Percentiles rank a stretch among this genome's conserved stretches.
phyloP scores from a whole-genome alignment of 2,113 vertebrate species.

The Rhineura floridana region DNA sequence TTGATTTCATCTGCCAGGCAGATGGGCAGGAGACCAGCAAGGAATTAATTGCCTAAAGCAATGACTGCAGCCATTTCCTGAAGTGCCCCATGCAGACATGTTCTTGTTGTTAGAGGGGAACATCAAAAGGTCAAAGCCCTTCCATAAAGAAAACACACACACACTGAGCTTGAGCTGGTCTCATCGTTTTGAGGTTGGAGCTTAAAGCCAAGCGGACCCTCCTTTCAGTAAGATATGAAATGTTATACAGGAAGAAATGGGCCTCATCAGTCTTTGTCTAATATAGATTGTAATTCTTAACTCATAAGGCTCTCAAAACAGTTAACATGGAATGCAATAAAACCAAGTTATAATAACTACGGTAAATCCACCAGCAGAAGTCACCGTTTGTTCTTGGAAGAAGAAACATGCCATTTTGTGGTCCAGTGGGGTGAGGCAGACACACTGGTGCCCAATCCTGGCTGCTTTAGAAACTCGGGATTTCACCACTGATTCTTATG shows the following conservation, averaged over 20 bases:
- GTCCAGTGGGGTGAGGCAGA: too few species aligned
- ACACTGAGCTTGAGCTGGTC: not conserved
- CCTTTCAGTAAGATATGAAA: not conserved
- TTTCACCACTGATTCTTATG: too few species aligned
- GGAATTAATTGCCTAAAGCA: not conserved
- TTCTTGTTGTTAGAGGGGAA: not conserved
- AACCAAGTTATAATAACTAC: not conserved
- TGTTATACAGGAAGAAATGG: not conserved
- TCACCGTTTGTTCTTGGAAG: not conserved
- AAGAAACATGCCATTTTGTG: not conserved
- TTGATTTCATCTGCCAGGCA: not conserved
- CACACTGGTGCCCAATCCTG: too few species aligned
- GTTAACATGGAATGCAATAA: not conserved
- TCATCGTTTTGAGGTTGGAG: not conserved
- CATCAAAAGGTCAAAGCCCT: not conserved
- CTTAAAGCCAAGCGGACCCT: not conserved
- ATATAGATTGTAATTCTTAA: not conserved
- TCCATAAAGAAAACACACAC: not conserved
- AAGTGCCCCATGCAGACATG: too few species aligned
- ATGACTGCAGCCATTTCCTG: not conserved
- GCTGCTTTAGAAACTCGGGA: too few species aligned
- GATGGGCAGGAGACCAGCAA: not conserved
- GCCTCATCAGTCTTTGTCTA: not conserved
- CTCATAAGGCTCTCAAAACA: not conserved
- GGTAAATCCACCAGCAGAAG: not conserved